phyloP scores from a whole-genome alignment of 2,797 vertebrate genomes.

The Glossophaga mutica region DNA sequence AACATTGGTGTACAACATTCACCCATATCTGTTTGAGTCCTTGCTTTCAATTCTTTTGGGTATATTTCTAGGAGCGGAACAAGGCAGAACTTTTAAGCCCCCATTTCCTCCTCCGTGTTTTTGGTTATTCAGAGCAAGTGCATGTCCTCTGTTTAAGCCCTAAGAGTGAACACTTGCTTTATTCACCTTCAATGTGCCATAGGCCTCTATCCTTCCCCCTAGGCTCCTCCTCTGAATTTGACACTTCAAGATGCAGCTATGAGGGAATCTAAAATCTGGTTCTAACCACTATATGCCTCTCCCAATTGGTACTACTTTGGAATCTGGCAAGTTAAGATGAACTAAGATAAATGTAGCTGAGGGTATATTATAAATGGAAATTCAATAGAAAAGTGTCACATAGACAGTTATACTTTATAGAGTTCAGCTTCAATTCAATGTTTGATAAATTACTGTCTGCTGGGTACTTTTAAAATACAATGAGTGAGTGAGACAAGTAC shows the following conservation, averaged over 20 bases:
- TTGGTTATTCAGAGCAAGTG: background rate
- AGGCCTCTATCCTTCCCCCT: background rate
- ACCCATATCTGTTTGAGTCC: background rate
- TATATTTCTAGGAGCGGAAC: background rate
- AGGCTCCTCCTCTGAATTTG: background rate
- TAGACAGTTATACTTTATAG: background rate
- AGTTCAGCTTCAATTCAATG: background rate
- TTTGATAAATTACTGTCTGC: background rate
- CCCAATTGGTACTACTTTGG: background rate
- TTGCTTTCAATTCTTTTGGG: background rate
- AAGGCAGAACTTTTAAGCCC: background rate
- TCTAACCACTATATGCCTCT: background rate
- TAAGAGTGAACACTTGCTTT: background rate
- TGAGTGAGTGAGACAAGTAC: background rate
- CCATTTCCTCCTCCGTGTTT: background rate
- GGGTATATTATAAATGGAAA: background rate
- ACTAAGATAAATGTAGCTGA: background rate
- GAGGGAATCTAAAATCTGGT: background rate
- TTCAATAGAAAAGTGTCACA: background rate
- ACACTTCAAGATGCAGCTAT: background rate
- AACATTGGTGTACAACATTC: background rate
- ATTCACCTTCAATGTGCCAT: background rate
- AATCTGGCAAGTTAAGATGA: background rate
- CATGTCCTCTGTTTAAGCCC: background rate
- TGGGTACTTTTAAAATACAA: background rate